Evolutionary conservation across 2,113 vertebrate genomes (phyloP), one percentile per base, ranked within the genome.

Genomic region (Sarotherodon lohbergeri): DNA sequence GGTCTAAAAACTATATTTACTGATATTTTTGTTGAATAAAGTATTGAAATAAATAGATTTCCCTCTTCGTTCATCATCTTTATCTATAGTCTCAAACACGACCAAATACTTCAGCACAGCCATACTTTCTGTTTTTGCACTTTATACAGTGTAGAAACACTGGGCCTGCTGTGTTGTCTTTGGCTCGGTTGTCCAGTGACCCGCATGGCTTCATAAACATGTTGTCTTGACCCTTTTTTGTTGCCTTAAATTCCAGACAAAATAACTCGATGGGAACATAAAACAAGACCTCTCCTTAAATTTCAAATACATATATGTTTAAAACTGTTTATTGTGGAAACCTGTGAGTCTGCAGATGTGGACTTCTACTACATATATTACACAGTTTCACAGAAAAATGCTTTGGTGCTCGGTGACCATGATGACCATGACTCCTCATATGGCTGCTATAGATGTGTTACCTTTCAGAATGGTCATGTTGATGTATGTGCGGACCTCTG

Each of bases 391-490:
- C 5, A 22, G 54, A 32, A 78, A 39, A 52, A 11, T 36, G 2
- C 39, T 27, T 13, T n/a, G 19, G 29, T 43, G 46, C 12, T 29
- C 11, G 8, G 24, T 32, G 71, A n/a, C 2, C 5, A 27, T 27
- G 27, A 27, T 27, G 27, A 27, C 3, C 27, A 27, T 56, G 32
- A 6, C 22, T 29, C 39, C 12, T 19, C 6, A 54, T 11, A n/a
- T n/a, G 52, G 32, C 7, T 57, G 39, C 14, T 78, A 13, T 5
- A 41, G n/a, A 2, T 19, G 2, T 10, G 16, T 2, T 50, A 61
- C 81, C 83, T 89, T 84, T 87, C 85, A 97, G 97, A 92, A 98
- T 98, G 79, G 98, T 98, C 95, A 99, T 98, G 93, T 99, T 98
- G 94, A 99, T 98, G 89, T 96, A 98, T 7, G 98, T 97, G 86